Conservation (phyloP, 2,797 vertebrate genomes). For the Phaenicophaeus curvirostris region DNA sequence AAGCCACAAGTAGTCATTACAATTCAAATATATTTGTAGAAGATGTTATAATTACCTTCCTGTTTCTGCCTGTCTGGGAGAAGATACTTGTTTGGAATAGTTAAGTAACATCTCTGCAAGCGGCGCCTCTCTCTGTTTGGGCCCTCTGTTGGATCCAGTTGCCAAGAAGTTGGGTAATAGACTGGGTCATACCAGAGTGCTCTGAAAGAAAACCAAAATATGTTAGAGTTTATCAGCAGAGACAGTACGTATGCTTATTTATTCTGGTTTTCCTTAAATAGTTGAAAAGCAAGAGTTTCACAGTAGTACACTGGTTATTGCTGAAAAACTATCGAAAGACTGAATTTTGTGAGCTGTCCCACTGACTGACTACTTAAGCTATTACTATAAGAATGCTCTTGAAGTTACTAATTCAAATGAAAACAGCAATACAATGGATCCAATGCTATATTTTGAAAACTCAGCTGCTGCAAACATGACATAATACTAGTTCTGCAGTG, state of each 20-base stretch:
- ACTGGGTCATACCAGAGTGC: slow-evolving; percentile 93
- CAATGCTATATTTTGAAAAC: not conserved
- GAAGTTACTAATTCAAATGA: not conserved
- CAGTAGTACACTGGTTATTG: not conserved
- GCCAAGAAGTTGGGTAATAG: slow-evolving; percentile 95
- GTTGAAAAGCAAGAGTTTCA: not conserved
- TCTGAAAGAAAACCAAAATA: slow-evolving; percentile 69
- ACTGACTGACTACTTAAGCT: not conserved
- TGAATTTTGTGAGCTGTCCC: not conserved
- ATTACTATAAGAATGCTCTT: not conserved
- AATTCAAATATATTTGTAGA: not conserved
- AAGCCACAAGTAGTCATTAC: not conserved
- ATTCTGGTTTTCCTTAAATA: not conserved
- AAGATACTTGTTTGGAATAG: slow-evolving; percentile 98
- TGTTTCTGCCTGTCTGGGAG: slow-evolving; percentile 91
- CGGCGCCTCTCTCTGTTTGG: slow-evolving; percentile 94
- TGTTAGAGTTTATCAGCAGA: not conserved
- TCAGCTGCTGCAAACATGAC: not conserved
- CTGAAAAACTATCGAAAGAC: not conserved
- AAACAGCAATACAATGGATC: not conserved
- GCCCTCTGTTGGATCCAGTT: slow-evolving; percentile 96
- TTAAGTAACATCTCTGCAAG: slow-evolving; percentile 95
- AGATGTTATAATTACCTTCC: slow-evolving; percentile 81
- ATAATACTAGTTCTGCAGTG: not conserved
- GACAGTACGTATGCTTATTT: not conserved